Evolutionary conservation across 1,140 invertebrate species (phyloP).

Genomic region (Drosophila rhopaloa): DNA sequence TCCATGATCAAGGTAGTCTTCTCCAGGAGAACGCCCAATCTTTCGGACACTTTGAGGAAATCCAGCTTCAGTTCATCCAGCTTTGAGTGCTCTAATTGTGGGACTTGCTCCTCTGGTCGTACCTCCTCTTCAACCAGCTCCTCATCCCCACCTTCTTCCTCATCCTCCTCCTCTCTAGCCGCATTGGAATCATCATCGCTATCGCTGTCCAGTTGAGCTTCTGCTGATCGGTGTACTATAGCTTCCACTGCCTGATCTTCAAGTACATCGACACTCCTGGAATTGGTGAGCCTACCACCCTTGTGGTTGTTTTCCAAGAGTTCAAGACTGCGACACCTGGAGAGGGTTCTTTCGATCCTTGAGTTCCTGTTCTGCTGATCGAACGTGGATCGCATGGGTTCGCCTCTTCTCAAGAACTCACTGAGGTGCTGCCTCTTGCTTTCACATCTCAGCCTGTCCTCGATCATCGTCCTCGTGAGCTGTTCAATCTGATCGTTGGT

Average conservation of each 20-base stretch:
- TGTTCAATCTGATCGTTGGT: constrained; percentile 92
- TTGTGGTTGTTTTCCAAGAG: constrained; percentile 85
- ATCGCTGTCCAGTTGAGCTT: constrained; percentile 44
- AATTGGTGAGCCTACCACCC: constrained; percentile 83
- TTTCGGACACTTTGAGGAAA: constrained; percentile 73
- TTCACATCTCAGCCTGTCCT: constrained; percentile 88
- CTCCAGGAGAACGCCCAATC: constrained; percentile 68
- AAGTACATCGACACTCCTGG: constrained; percentile 67
- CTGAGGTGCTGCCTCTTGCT: constrained; percentile 88
- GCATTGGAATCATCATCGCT: constrained; percentile 49
- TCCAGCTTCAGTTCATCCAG: constrained; percentile 70
- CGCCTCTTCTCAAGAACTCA: constrained; percentile 85
- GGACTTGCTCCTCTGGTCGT: background rate
- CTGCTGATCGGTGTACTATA: constrained; percentile 64
- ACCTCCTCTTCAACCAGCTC: constrained; percentile 15
- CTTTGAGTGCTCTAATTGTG: constrained; percentile 57
- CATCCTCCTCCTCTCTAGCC: constrained; percentile 1
- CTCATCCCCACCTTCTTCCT: constrained; percentile 10
- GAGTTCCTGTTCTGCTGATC: constrained; percentile 86
- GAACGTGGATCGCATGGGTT: constrained; percentile 61
- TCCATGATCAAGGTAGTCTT: constrained; percentile 81
- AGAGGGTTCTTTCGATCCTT: constrained; percentile 86
- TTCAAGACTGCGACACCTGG: constrained; percentile 88
- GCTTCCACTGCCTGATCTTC: constrained; percentile 55
- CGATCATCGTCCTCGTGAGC: constrained; percentile 87